Conservation (phyloP, 2,797 vertebrate genomes). For the Gobionotothen gibberifrons region DNA sequence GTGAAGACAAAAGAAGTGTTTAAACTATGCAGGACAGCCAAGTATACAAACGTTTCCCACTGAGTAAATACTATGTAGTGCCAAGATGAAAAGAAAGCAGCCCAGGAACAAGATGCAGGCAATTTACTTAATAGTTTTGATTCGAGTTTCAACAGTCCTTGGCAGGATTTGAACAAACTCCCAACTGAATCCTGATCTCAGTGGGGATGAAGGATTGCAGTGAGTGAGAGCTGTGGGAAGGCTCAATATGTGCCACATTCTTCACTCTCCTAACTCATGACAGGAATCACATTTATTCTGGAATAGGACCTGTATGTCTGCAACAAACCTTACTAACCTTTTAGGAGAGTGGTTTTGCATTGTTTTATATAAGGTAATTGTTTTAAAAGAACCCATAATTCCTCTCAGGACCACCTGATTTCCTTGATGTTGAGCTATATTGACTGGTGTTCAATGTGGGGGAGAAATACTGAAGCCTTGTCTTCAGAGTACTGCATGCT, state of each 20-base stretch:
- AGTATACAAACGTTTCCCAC: slow-evolving; percentile 33
- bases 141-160: slow-evolving; percentile 50
- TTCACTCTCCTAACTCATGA: slow-evolving; percentile 16
- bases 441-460: neutral
- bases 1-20: slow-evolving; percentile 37
- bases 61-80: slow-evolving; percentile 25
- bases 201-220: slow-evolving; percentile 33
- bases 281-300: slow-evolving; percentile 14
- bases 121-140: slow-evolving; percentile 61
- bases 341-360: neutral
- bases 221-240: slow-evolving; percentile 16
- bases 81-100: slow-evolving; percentile 41
- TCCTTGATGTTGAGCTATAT: neutral
- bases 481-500: neutral
- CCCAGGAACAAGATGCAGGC: slow-evolving; percentile 44
- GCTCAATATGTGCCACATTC: slow-evolving; percentile 21
- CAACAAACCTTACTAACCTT: neutral
- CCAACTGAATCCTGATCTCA: slow-evolving; percentile 41
- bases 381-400: slow-evolving; percentile 4
- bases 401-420: neutral
- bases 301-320: slow-evolving; percentile 4
- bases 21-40: slow-evolving; percentile 14
- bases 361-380: neutral
- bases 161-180: slow-evolving; percentile 45
- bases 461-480: neutral